phyloP scores from a whole-genome alignment of 1,140 invertebrate genomes.

The Orius insidiosus region DNA sequence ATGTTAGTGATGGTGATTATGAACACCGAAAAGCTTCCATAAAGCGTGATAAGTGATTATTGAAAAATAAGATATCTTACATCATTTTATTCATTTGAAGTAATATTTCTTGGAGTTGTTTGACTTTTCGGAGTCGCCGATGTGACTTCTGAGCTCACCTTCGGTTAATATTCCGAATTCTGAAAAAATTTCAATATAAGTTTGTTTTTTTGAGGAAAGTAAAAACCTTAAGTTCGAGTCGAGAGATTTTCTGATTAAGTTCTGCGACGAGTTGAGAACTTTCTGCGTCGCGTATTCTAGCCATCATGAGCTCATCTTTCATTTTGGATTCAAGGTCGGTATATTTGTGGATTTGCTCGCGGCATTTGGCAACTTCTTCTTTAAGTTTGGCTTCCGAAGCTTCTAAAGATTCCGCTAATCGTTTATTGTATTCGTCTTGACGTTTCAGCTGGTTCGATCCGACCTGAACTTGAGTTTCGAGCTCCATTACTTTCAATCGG shows the following conservation, averaged over 20 bases:
- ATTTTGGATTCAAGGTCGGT: slow-evolving; percentile 77
- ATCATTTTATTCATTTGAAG: slow-evolving; percentile 79
- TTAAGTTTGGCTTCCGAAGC: slow-evolving; percentile 49
- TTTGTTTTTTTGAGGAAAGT: slow-evolving; percentile 9
- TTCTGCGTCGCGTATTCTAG: slow-evolving; percentile 84
- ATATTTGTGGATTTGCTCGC: slow-evolving; percentile 76
- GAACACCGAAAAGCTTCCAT: no score
- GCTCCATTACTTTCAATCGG: slow-evolving; percentile 88
- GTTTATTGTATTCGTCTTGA: slow-evolving; percentile 85
- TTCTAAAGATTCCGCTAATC: slow-evolving; percentile 60
- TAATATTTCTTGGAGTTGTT: slow-evolving; percentile 78
- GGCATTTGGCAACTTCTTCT: slow-evolving; percentile 53
- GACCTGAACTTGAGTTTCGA: slow-evolving; percentile 95
- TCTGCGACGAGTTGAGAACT: slow-evolving; percentile 87
- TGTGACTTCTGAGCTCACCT: slow-evolving; percentile 62
- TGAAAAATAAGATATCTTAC: no score
- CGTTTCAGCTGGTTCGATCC: slow-evolving; percentile 82
- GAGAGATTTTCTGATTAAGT: slow-evolving; percentile 82
- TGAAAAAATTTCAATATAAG: slow-evolving; percentile 26
- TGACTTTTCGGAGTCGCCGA: slow-evolving; percentile 65
- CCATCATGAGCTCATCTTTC: slow-evolving; percentile 89
- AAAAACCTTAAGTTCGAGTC: slow-evolving; percentile 74
- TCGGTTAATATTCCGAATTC: slow-evolving; percentile 86
- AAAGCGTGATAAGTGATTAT: no score
- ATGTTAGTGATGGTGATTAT: no score